Evolutionary conservation across 2,113 vertebrate genomes (phyloP).

Genomic region (Pontoporia blainvillei): DNA sequence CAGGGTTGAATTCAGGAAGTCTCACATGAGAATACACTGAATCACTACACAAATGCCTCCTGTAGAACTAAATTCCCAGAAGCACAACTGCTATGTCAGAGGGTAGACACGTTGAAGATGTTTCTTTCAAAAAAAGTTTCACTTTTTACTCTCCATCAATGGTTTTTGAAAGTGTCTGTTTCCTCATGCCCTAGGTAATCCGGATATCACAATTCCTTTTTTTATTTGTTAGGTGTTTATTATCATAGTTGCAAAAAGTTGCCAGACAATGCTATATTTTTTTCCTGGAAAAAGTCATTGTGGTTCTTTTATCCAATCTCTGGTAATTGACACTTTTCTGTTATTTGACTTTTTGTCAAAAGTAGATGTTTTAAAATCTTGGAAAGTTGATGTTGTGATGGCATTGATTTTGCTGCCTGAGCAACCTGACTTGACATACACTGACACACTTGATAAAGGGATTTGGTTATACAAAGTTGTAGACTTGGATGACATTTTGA

Average conservation of each 20-base stretch:
- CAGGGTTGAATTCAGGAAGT: not conserved
- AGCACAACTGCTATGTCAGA: not conserved
- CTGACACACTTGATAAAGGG: not conserved
- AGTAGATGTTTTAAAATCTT: not conserved
- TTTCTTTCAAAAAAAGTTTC: not conserved
- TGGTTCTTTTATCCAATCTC: not conserved
- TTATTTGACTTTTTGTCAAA: not conserved
- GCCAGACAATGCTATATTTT: not conserved
- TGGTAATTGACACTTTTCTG: not conserved
- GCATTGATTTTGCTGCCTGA: not conserved
- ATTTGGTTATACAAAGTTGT: not conserved
- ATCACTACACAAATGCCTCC: not conserved
- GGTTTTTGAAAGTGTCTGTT: not conserved
- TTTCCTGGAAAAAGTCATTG: not conserved
- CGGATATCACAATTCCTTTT: not conserved
- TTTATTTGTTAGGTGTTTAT: not conserved
- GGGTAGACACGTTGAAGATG: not conserved
- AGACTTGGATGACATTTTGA: not conserved
- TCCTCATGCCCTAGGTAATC: not conserved
- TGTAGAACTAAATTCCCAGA: not conserved
- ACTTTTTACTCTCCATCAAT: not conserved
- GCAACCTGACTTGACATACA: not conserved
- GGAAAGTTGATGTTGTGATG: not conserved
- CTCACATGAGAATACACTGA: not conserved
- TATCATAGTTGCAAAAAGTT: not conserved